Base-by-base conservation (phyloP, 2,888 invertebrate species). In the Agrotis ipsilon region DNA sequence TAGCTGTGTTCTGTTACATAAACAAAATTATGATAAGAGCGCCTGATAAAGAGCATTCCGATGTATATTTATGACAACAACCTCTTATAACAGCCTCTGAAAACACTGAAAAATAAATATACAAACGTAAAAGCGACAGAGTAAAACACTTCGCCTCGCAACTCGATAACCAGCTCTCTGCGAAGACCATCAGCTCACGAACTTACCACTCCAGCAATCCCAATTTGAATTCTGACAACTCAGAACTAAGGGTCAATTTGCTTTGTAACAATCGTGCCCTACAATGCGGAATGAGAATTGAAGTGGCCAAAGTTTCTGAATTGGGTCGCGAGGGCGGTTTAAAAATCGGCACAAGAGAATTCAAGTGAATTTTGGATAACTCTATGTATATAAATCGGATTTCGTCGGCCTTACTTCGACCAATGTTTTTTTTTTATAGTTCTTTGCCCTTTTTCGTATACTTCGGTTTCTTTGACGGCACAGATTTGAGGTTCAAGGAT, bases 201-300 rank as follows among this genome's bases (percentile, higher is more conserved):
- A 85, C 87, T 83, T 82, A 87, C 86, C 66, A 57, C 67, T 59
- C 52, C 69, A 45, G 74, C 57, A 27, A 71, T 39, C 11, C 62
- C 45, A 89, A 87, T 86, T 82, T 85, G 72, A 66, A 77, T 83
- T 81, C 73, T 89, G 82, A 68, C n/a, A 6, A 4, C 9, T 6
- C 18, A 4, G 4, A 1, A 1, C 7, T 82, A 89, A 86, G 82
- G 70, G 64, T 60, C 75, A 82, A 84, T 83, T 87, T 88, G 27
- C 63, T 49, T 46, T 64, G 74, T 59, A 73, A 19, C 45, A 27
- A 48, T 75, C 66, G 73, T 88, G 88, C 83, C 90, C 90, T 88
- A 92, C 91, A 91, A 91, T 89, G 68, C 81, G 87, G 84, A 90
- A 91, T 88, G 90, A 90, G 87, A 85, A 90, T 89, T 89, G 85